These are phyloP conservation scores for Lithophane semibrunnea DNA, from an alignment of 2,888 invertebrate species.

Conservation along the genomic window DNA sequence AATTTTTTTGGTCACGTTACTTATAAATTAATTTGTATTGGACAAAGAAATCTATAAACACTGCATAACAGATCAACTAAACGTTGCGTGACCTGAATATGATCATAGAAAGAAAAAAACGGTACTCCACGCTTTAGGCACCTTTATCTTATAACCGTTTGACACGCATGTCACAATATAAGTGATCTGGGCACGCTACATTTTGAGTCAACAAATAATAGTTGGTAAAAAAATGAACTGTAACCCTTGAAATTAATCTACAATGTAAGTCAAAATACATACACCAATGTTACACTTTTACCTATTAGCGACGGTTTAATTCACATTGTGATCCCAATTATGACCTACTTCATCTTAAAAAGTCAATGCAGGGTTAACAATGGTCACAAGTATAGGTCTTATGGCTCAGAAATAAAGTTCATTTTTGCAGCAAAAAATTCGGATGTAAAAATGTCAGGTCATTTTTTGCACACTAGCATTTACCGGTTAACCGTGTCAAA, in stretches of 20 bases:
- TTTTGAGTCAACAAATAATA: constrained; percentile 49
- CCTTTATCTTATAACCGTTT: constrained; percentile 63
- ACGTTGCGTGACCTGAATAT: constrained; percentile 61
- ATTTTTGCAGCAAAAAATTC: constrained; percentile 36
- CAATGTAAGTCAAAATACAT: constrained; percentile 75
- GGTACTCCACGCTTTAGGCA: constrained; percentile 54
- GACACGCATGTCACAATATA: constrained; percentile 69
- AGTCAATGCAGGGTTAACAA: constrained; percentile 60
- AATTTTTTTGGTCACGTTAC: no score
- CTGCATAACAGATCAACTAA: constrained; percentile 35
- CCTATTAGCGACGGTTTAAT: constrained; percentile 78
- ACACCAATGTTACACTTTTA: constrained; percentile 71
- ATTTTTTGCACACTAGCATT: constrained; percentile 60
- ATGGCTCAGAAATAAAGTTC: constrained; percentile 46
- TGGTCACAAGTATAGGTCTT: constrained; percentile 34
- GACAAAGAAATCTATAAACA: constrained; percentile 31
- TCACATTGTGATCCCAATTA: constrained; percentile 76
- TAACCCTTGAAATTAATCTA: constrained; percentile 67
- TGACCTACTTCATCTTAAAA: constrained; percentile 76
- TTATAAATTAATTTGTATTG: not conserved
- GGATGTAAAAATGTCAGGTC: constrained; percentile 51
- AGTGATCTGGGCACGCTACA: constrained; percentile 64
- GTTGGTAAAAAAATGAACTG: constrained; percentile 50
- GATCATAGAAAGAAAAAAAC: constrained; percentile 51
- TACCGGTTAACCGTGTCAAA: constrained; percentile 78